Base-by-base conservation (phyloP, 2,797 vertebrate genomes). In the Iguana delicatissima region DNA sequence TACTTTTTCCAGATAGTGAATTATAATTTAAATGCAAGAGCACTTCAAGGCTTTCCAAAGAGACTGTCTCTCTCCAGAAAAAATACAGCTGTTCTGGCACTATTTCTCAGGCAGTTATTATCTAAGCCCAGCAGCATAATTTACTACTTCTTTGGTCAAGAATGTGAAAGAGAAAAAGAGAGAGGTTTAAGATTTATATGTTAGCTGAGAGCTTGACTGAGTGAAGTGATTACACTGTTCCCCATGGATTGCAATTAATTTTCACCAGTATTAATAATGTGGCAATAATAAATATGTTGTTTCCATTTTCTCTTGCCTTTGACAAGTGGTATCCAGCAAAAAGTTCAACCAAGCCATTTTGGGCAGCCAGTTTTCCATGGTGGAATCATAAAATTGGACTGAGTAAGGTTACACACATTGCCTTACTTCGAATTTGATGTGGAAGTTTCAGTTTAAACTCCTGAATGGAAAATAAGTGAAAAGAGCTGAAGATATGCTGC, bases 121-220 rank as follows among this genome's bases (percentile, higher is more conserved):
- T 90, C 57, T 42, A 35, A 88, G 89, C 87, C 46, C 91, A 94
- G 90, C 69, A 74, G 73, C 55, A 86, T 87, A 85, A 91, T 83
- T 89, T 85, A 80, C 8, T 38, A 67, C 52, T 50, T 84, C 69
- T 86, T 18, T 8, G 73, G 0, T 62, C 20, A 89, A 83, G 89
- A 89, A 24, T 62, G 24, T 3, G 35, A 52, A 84, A 77, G 16
- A 46, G 62, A 90, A 69, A 29, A 50, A 50, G 69, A 80, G 42
- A 46, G 42, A 46, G 42, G 4, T 4, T 46, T 46, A 13, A 89
- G 55, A 57, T 88, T 69, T 59, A 86, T 64, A 73, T 80, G 62
- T 20, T 84, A 80, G 38, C 72, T 0, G 9, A 76, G 85, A 92
- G 72, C 76, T 69, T 0, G 0, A 79, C 84, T 89, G 88, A 91